Evolutionary conservation across 1,140 invertebrate species (phyloP).

Genomic region (Piezodorus guildinii): DNA sequence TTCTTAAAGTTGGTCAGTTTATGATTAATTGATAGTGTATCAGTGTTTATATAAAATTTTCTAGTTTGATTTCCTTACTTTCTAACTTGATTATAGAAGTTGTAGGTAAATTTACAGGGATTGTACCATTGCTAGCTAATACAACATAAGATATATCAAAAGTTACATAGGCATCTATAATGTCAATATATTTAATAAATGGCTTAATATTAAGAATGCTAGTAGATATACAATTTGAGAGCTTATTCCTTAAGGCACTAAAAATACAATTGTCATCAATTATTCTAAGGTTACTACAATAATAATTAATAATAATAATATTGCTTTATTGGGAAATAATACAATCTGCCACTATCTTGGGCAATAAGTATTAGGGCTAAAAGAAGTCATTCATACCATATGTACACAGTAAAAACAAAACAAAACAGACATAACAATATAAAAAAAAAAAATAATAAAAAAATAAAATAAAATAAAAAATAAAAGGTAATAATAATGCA

Average conservation of each 20-base stretch:
- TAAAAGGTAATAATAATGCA: too few relatives aligned
- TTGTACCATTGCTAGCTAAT: background rate
- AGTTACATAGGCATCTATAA: background rate
- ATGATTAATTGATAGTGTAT: too few relatives aligned
- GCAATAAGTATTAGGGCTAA: too few relatives aligned
- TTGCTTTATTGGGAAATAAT: too few relatives aligned
- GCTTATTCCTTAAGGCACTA: background rate
- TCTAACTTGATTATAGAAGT: background rate
- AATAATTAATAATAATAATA: slow-evolving; percentile 8
- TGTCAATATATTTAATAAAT: background rate
- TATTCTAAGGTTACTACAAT: slow-evolving; percentile 1
- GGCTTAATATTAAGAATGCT: background rate
- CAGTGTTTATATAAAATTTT: too few relatives aligned
- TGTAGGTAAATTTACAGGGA: background rate
- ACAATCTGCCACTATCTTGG: too few relatives aligned
- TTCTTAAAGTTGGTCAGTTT: too few relatives aligned
- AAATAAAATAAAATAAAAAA: too few relatives aligned
- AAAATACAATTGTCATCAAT: slow-evolving; percentile 1
- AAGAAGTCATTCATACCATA: too few relatives aligned
- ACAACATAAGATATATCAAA: background rate
- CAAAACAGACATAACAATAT: too few relatives aligned
- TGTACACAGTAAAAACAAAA: too few relatives aligned
- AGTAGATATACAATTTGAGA: background rate
- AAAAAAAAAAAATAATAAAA: too few relatives aligned
- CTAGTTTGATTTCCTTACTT: background rate